phyloP scores from a whole-genome alignment of 2,888 invertebrate genomes.

The Yponomeuta plumbellus region DNA sequence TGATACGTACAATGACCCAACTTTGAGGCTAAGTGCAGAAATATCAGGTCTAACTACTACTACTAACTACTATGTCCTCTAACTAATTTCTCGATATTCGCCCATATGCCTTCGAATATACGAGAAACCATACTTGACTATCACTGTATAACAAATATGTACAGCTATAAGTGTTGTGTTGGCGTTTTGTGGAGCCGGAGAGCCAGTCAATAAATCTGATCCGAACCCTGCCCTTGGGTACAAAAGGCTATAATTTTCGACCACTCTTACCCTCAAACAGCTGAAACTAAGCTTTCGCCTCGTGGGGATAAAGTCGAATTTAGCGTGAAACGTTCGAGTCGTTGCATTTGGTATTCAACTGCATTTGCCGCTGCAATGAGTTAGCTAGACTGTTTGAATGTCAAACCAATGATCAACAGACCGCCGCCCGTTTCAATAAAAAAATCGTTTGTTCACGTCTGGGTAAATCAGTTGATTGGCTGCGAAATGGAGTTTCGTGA shows the following conservation, averaged over 20 bases:
- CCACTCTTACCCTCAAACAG: constrained; percentile 29
- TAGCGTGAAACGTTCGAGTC: constrained; percentile 23
- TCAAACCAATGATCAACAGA: constrained; percentile 74
- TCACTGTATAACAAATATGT: no score
- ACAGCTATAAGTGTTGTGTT: constrained; percentile 4
- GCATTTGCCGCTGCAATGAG: constrained; percentile 56
- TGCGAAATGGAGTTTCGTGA: constrained; percentile 44
- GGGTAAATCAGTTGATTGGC: constrained; percentile 63
- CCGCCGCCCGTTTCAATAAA: constrained; percentile 66
- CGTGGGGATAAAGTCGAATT: constrained; percentile 24
- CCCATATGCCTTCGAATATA: neutral
- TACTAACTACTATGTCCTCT: no score
- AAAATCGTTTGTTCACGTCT: constrained; percentile 71
- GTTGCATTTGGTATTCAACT: constrained; percentile 32
- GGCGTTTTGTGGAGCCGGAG: constrained; percentile 28
- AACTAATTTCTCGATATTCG: neutral
- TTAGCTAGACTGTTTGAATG: constrained; percentile 73
- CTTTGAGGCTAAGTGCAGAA: no score
- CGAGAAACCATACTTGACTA: neutral
- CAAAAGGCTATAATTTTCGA: constrained; percentile 50
- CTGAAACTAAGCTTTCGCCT: constrained; percentile 26
- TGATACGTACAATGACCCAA: no score
- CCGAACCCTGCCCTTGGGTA: constrained; percentile 68
- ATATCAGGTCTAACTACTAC: no score
- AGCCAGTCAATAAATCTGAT: constrained; percentile 50